A percentile compares a stretch with the other conserved stretches of the same genome.
Conservation (phyloP, 2,888 invertebrate species). For the Petrolisthes manimaculis region DNA sequence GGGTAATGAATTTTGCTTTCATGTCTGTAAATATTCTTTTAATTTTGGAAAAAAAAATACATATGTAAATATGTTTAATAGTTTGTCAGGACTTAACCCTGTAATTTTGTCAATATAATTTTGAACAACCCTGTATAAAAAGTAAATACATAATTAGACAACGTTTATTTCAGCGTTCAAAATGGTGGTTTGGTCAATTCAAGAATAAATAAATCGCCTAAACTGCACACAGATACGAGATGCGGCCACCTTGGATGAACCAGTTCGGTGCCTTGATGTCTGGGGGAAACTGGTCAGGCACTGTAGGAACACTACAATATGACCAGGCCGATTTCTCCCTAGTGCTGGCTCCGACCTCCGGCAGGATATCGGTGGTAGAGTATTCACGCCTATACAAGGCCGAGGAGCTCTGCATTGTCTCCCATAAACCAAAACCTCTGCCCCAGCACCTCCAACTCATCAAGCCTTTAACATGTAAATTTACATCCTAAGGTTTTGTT, state of each 20-base stretch:
- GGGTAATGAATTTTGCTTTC: too few species aligned
- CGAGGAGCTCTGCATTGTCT: slow-evolving; percentile 30
- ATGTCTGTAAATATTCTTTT: too few species aligned
- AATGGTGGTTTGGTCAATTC: too few species aligned
- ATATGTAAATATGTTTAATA: too few species aligned
- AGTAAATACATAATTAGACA: too few species aligned
- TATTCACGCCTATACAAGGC: slow-evolving; percentile 23
- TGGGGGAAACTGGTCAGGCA: slow-evolving; percentile 42
- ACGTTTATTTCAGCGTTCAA: too few species aligned
- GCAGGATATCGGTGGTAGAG: slow-evolving; percentile 19
- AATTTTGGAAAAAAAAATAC: too few species aligned
- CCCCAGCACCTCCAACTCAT: slow-evolving; percentile 39
- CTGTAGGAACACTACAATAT: slow-evolving; percentile 37
- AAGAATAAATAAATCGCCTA: too few species aligned
- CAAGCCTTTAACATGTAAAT: slow-evolving; percentile 30
- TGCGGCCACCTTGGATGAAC: slow-evolving; percentile 6
- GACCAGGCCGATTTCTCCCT: slow-evolving; percentile 40
- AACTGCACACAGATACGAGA: slow-evolving; percentile 21
- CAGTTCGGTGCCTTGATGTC: slow-evolving; percentile 24
- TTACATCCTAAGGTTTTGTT: background rate
- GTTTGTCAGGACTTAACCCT: too few species aligned
- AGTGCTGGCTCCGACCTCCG: slow-evolving; percentile 32
- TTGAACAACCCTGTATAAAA: too few species aligned
- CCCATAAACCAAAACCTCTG: slow-evolving; percentile 25
- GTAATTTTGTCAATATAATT: too few species aligned